Conservation (phyloP, 2,888 invertebrate genomes). For the Horisme vitalbata region DNA sequence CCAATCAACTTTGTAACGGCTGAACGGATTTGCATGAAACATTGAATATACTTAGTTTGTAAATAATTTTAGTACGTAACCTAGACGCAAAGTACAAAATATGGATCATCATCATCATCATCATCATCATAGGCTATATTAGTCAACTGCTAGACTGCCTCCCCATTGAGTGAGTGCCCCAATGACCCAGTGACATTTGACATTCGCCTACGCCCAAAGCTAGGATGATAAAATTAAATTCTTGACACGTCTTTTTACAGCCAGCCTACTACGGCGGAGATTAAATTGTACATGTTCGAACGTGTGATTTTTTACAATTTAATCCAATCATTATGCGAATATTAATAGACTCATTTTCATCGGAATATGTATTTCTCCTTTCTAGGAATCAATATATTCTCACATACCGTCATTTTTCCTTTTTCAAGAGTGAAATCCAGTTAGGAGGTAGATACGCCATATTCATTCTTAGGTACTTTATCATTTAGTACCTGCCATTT, state of each 20-base stretch:
- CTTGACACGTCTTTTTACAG: neutral
- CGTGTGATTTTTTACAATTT: constrained; percentile 11
- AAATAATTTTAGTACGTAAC: too few relatives aligned
- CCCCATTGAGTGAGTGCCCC: too few relatives aligned
- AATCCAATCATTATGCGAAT: constrained; percentile 17
- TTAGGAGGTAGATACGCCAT: constrained; percentile 7
- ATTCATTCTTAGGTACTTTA: neutral
- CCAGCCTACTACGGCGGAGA: constrained; percentile 1
- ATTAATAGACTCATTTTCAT: constrained; percentile 18
- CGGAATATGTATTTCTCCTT: constrained; percentile 19
- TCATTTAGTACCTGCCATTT: too few relatives aligned
- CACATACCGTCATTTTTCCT: constrained; percentile 10
- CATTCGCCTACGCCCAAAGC: too few relatives aligned
- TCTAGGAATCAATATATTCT: constrained; percentile 1
- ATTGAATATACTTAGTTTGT: too few relatives aligned
- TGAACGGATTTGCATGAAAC: too few relatives aligned
- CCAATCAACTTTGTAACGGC: too few relatives aligned
- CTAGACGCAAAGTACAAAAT: too few relatives aligned
- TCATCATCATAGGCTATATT: too few relatives aligned
- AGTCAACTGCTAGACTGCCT: too few relatives aligned
- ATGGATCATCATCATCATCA: too few relatives aligned
- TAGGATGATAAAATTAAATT: neutral
- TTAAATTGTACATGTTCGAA: constrained; percentile 14
- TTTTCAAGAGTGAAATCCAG: neutral
- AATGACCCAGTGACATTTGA: too few relatives aligned